phyloP scores from a whole-genome alignment of 2,888 invertebrate genomes.

The Lissocephala sabroskyi region DNA sequence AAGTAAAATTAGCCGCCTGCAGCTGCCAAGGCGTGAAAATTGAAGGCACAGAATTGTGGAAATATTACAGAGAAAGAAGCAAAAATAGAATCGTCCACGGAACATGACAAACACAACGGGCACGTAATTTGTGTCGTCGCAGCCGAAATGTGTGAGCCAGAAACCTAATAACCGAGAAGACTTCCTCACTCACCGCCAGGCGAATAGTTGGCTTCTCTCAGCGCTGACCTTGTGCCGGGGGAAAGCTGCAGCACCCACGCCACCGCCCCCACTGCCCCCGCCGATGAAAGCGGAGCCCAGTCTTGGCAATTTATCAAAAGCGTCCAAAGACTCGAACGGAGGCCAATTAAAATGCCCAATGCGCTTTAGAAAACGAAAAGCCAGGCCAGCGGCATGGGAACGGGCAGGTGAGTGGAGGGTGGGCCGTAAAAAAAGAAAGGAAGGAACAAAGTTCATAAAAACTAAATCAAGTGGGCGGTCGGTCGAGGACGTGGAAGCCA shows the following conservation, averaged over 20 bases:
- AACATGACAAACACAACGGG: conserved; percentile 30
- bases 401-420: conserved; percentile 18
- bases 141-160: conserved; percentile 3
- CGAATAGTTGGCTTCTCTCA: not conserved
- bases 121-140: conserved; percentile 54
- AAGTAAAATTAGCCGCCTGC: conserved; percentile 47
- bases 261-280: conserved; percentile 35
- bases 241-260: conserved; percentile 56
- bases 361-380: conserved; percentile 25
- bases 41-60: conserved; percentile 6
- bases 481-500: no score
- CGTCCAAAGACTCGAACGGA: not conserved
- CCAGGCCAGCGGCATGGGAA: conserved; percentile 28
- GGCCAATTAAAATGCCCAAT: conserved; percentile 56
- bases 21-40: conserved; percentile 32
- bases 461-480: no score
- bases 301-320: conserved; percentile 54
- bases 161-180: no score
- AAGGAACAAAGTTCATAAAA: no score
- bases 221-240: conserved; percentile 55
- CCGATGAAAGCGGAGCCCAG: conserved; percentile 35
- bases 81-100: conserved; percentile 9
- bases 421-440: conserved; percentile 42
- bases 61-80: conserved; percentile 31
- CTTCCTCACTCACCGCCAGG: no score